Evolutionary conservation across 2,797 vertebrate genomes (phyloP).

Genomic region (Pangasius larnaudii): DNA sequence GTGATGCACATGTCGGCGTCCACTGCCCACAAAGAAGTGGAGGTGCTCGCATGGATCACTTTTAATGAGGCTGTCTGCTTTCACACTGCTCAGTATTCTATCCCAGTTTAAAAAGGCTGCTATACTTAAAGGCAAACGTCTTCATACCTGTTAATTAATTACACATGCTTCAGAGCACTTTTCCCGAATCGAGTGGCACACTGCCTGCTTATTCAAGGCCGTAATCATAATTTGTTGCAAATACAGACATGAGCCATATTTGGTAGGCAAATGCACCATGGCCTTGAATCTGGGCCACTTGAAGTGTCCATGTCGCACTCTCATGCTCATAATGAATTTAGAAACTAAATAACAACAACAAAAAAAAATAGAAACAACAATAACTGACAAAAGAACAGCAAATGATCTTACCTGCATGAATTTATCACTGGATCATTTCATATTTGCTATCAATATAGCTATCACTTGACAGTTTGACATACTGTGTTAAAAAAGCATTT

Average conservation of each 20-base stretch:
- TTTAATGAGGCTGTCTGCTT: constrained; percentile 54
- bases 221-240: constrained; percentile 49
- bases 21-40: constrained; percentile 37
- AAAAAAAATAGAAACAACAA: not conserved
- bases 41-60: constrained; percentile 42
- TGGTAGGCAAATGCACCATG: constrained; percentile 28
- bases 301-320: constrained; percentile 22
- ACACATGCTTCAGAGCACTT: constrained; percentile 37
- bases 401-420: not conserved
- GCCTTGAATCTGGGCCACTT: constrained; percentile 37
- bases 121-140: constrained; percentile 34
- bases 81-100: constrained; percentile 30
- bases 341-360: not conserved
- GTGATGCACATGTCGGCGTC: constrained; percentile 47
- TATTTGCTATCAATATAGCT: constrained; percentile 6
- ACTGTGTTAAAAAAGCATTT: constrained; percentile 1
- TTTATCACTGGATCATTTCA: constrained; percentile 9
- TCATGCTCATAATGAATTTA: constrained; percentile 9
- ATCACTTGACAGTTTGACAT: constrained; percentile 1
- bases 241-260: constrained; percentile 37
- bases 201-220: constrained; percentile 46
- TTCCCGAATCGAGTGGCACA: constrained; percentile 28
- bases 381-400: not conserved
- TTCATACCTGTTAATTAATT: constrained; percentile 48
- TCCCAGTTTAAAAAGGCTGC: constrained; percentile 30